Evolutionary conservation across 2,113 vertebrate species (phyloP), one percentile per base, ranked within the genome.

Genomic region (Callithrix jacchus): DNA sequence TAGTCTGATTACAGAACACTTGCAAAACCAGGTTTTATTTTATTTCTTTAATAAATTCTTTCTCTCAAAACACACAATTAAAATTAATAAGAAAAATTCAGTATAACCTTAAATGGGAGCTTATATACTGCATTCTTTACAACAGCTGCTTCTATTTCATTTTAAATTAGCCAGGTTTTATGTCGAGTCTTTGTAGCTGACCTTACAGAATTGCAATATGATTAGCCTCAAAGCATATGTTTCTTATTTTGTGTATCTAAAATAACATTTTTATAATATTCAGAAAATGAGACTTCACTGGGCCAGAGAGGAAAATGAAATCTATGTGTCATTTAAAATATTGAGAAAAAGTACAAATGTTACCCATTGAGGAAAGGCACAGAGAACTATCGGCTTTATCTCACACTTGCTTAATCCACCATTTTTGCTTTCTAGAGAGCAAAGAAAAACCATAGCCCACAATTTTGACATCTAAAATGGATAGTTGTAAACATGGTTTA

Each of bases 71-170:
- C 92, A 97, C 76, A 95, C 86, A 97, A 98, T 98, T 98, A 98
- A 98, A 98, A 98, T 98, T 97, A 98, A 98, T 97, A 98, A 96
- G 82, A 98, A 89, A 97, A 98, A 98, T 97, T 96, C 6, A 98
- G 97, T 97, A 97, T 85, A 98, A 94, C 84, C 96, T 98, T 98
- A 97, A 97, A 98, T 98, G 83, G 96, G 93, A 98, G 56, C 97
- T 98, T 98, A 97, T 98, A 98, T 87, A 94, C 93, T 97, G 92
- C 97, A 97, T 98, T 97, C 93, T 96, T 98, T 97, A 98, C 86
- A 93, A 97, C 98, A 98, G 98, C 98, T 98, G 98, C 97, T 98
- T 98, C 98, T 98, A 97, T 98, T 99, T 98, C 98, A 97, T 89
- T 98, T 98, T 95, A 98, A 97, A 98, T 98, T 98, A 98, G 93